Base-by-base conservation (phyloP, 64 coral and sea anemone species). In the Montipora cactus region DNA sequence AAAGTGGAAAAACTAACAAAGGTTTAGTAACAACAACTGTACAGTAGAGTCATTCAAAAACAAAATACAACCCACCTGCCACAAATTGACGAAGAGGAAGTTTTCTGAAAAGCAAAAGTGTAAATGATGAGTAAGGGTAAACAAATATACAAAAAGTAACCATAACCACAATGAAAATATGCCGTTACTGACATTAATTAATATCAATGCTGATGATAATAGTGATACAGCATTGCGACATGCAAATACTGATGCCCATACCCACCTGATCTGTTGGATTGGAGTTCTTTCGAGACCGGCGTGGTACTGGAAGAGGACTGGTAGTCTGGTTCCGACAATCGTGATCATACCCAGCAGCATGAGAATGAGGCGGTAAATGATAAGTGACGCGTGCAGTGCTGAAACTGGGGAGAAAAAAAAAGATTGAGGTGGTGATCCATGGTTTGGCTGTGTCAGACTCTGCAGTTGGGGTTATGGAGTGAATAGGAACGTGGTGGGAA, bases 281-380 rank as follows among this genome's bases (percentile, higher is more conserved):
- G 8, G 95, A 96, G 49, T 84, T 94, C 77, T 82, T 94, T 79
- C 92, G 90, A 50, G 95, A 88, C 67, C 67, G 87, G 1, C 88
- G 92, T 16, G 95, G 95, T 46, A 97, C 92, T 47, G 92, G 95
- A 49, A 97, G 59, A 16, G 95, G 95, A 88, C 95, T 97, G 5
- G 92, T 89, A 20, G 89, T 66, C 70, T 97, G 92, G 80, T 97
- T 81, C 58, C 87, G 80, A 71, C 59, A 47, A 23, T 93, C 95
- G 12, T 74, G 45, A 68, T 96, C 95, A 75, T 67, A 71, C 0
- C 75, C 89, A 87, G 86, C 64, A 69, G 44, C 47, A 37, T 79
- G 68, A 13, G 87, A 84, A 87, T 72, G 80, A 78, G 88, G 46
- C 44, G 64, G 66, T 71, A 64, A 86, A 70, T 69, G 49, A 76